Evolutionary conservation across 2,113 vertebrate species (phyloP), one percentile per base, ranked within the genome.

Genomic region (Chloroceryle aenea): DNA sequence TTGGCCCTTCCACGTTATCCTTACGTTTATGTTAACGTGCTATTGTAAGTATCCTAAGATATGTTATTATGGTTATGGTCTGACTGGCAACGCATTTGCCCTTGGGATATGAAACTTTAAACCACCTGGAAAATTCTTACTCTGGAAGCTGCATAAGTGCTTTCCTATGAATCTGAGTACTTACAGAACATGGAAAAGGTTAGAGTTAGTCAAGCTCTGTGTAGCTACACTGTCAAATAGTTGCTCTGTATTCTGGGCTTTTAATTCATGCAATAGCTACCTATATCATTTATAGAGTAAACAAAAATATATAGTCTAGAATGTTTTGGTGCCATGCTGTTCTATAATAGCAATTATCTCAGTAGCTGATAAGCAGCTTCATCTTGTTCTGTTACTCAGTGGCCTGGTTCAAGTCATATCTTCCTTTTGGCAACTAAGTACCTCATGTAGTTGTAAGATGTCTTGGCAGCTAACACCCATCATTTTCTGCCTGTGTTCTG

Each of bases 391-490:
- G 87, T 66, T 69, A 53, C 21, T 85, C 52, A 14, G 43, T 34
- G 56, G 66, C 48, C 14, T 79, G 62, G 48, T 77, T 90, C 13
- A 83, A 87, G 74, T 30, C 74, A 0, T 27, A 52, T 90, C 78
- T 95, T 95, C 80, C 68, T 89, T 61, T 85, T 93, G 96, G 85
- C 93, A 95, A 6, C 12, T 23, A 14, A 71, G 36, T 64, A 55
- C 34, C 26, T 93, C 29, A 5, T 30, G 66, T 53, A 72, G 48
- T 52, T 94, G 63, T 81, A 88, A 90, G 88, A 74, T 36, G 13
- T 52, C 82, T 96, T 96, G 92, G 90, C 95, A 94, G 82, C 72
- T 91, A 69, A 95, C 81, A 89, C 87, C 88, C 75, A 26, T 95
- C 75, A 84, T 95, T 94, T 95, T 89, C 93, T 91, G 90, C 91